Evolutionary conservation across 1,140 invertebrate genomes (phyloP), one percentile per base, ranked within the genome.

Genomic region (Protaetia brevitarsis): DNA sequence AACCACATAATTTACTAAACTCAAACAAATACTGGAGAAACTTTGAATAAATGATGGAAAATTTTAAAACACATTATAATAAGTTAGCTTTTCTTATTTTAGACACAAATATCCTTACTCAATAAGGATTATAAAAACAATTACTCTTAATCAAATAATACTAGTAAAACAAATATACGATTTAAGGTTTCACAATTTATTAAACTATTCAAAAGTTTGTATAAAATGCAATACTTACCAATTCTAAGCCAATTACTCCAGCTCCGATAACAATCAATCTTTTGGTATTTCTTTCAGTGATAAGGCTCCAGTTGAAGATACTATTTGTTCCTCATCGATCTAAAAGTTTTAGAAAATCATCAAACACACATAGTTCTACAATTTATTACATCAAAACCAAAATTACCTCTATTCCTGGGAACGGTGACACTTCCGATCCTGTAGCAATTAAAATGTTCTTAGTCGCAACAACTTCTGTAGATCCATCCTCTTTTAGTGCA

Each of bases 391-490:
- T 26, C 34, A 29, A 69, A 77, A n/a, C n/a, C n/a, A n/a, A n/a
- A n/a, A n/a, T 80, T 78, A 93, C 91, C 71, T 91, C 87, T 73
- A 99, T 95, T 66, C 97, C 97, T 31, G 93, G 89, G 80, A 99
- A 99, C 19, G 97, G 97, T 3, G 96, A 97, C 1, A 99, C 96
- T 85, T 99, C 97, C 27, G 96, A 99, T 10, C 98, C 98, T 51
- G 96, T 97, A 7, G 98, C 98, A 73, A 99, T 98, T 13, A 99
- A 76, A 76, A 99, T 99, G 78, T 99, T 97, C 82, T 99, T 98
- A 0, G 97, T 88, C 74, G 94, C 94, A 3, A 99, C 86, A 34
- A 93, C 91, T 72, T 90, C 88, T 0, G 84, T 84, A 11, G 84
- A 84, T 51, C 95, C 95, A 79, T 96, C 93, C 19, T 84, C 80